A percentile compares a stretch with the other conserved stretches of the same genome.
Evolutionary conservation across 2,888 invertebrate species (phyloP).

Genomic region (Diarsia dahlii): DNA sequence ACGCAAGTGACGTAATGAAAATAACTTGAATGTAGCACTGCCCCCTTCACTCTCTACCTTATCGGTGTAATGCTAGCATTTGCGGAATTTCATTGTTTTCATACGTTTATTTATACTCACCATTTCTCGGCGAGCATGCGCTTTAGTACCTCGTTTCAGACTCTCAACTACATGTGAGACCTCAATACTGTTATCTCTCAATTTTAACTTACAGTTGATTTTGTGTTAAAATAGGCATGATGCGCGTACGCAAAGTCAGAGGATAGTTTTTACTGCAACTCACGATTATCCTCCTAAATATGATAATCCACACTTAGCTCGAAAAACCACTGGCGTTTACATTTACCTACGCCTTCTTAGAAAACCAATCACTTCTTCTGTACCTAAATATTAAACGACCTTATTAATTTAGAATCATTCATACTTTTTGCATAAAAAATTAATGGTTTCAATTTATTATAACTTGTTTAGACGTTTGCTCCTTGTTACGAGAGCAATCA

Average conservation of each 20-base stretch:
- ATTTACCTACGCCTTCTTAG: conserved; percentile 39
- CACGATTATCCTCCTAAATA: conserved; percentile 31
- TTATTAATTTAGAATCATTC: conserved; percentile 23
- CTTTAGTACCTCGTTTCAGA: conserved; percentile 60
- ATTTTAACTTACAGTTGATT: conserved; percentile 11
- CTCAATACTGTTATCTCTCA: conserved; percentile 33
- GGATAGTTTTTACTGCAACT: conserved; percentile 1
- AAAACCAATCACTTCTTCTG: conserved; percentile 42
- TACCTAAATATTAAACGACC: conserved; percentile 13
- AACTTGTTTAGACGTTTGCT: conserved; percentile 48
- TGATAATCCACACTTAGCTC: conserved; percentile 17
- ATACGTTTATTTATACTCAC: conserved; percentile 69
- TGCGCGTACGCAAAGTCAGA: background rate
- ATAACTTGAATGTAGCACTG: conserved; percentile 59
- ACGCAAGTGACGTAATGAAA: conserved; percentile 65
- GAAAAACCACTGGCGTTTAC: conserved; percentile 15
- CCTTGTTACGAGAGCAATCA: conserved; percentile 60
- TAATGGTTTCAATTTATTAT: conserved; percentile 31
- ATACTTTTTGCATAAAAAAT: conserved; percentile 28
- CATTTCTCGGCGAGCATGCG: conserved; percentile 72
- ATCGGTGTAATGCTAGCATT: conserved; percentile 68
- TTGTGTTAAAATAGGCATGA: conserved; percentile 13
- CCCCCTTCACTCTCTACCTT: conserved; percentile 68
- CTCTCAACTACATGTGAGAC: conserved; percentile 17
- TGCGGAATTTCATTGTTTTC: conserved; percentile 72